Evolutionary conservation across 2,113 vertebrate species (phyloP).

Genomic region (Choloepus hoffmanni): DNA sequence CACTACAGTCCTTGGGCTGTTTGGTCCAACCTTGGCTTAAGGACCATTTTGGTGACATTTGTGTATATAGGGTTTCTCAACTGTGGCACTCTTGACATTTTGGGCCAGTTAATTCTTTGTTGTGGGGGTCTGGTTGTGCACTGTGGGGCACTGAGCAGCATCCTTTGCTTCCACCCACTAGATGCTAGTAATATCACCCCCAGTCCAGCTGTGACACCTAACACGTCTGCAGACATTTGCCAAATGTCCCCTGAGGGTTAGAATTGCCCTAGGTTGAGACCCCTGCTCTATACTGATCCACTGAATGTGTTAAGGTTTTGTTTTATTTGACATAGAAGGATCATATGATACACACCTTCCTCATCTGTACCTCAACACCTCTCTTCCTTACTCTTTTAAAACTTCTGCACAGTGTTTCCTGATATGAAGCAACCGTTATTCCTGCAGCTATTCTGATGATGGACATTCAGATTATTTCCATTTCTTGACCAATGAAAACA

Average conservation of each 20-base stretch:
- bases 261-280: background rate
- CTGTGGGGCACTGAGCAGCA: background rate
- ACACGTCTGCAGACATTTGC: background rate
- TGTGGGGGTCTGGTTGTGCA: background rate
- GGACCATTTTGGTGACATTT: background rate
- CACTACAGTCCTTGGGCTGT: background rate
- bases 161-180: background rate
- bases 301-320: background rate
- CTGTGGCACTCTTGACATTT: background rate
- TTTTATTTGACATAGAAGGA: background rate
- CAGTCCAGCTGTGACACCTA: no score
- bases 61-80: background rate
- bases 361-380: background rate
- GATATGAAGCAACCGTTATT: background rate
- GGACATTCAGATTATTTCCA: background rate
- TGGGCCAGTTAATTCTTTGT: background rate
- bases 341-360: background rate
- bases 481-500: background rate
- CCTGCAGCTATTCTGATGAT: background rate
- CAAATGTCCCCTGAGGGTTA: background rate
- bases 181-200: background rate
- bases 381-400: background rate
- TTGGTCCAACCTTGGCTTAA: background rate
- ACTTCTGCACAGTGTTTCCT: background rate
- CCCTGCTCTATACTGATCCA: fast-evolving